These are phyloP conservation scores for Onychostruthus taczanowskii DNA, from an alignment of 2,113 vertebrate genomes.

Conservation along the genomic window DNA sequence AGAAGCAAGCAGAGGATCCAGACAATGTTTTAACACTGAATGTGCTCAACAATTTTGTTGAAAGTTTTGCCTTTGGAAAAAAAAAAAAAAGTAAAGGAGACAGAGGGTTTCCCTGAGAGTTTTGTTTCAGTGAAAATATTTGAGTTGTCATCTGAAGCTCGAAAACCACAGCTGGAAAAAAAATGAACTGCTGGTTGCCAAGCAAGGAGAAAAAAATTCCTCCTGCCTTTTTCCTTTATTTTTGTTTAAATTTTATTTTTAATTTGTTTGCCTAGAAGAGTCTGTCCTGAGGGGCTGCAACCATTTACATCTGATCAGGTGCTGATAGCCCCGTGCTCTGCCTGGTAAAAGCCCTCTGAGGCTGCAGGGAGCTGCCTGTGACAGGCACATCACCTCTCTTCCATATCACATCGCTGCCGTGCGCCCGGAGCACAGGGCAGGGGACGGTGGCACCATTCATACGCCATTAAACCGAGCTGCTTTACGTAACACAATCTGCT, in stretches of 20 bases:
- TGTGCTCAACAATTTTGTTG: background rate
- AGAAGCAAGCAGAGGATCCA: background rate
- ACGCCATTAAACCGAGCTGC: background rate
- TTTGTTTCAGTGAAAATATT: background rate
- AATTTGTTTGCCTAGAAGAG: background rate
- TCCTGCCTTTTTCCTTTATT: background rate
- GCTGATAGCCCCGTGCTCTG: background rate
- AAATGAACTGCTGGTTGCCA: background rate
- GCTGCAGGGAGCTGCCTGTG: background rate
- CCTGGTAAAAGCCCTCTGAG: background rate
- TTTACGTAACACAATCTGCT: background rate
- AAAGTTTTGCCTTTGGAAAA: background rate
- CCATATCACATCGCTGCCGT: background rate
- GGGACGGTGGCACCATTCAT: background rate
- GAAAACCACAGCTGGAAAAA: conserved; percentile 19
- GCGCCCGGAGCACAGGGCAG: background rate
- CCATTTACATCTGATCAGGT: background rate
- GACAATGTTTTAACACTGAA: background rate
- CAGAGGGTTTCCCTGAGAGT: background rate
- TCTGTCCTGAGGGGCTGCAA: background rate
- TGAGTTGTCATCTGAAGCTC: background rate
- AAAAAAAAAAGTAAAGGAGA: background rate
- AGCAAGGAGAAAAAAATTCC: background rate
- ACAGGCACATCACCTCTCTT: background rate
- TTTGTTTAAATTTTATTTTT: background rate